Base-by-base conservation (phyloP, 2,797 vertebrate species). In the Poecilia velifera region DNA sequence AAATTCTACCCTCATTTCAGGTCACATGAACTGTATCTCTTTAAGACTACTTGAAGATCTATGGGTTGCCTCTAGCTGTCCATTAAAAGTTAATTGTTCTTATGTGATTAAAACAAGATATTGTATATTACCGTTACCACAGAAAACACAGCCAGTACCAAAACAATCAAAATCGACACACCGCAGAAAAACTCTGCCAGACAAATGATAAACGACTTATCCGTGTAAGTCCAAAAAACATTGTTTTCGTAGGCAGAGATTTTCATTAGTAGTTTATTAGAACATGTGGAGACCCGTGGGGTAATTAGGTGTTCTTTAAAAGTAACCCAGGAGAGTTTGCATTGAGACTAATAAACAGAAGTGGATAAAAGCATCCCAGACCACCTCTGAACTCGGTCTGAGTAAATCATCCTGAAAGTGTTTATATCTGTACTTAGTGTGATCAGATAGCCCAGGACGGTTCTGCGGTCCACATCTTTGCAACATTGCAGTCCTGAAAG, bases 381-480 rank as follows among this genome's bases (percentile, higher is more conserved):
- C 47, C 46, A 73, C 46, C 46, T 73, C 72, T 36, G 39, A 73
- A 73, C 46, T 6, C 36, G 28, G 31, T 25, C 47, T 51, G 10
- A 51, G 31, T 36, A 36, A 49, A 73, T 51, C 31, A 73, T 73
- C 34, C 46, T 73, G 72, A 73, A 51, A 73, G 31, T 51, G 16
- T 73, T 73, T 36, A 36, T 36, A 39, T 20, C 12, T 20, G 8
- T 36, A 28, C 10, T 73, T 36, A 51, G 31, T 73, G 72, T 25
- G 34, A 73, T 51, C 31, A 25, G 49, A 51, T 36, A 34, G 4
- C 49, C 47, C 72, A 73, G 47, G 6, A 51, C 22, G 20, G 20
- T 49, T 36, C 28, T 13, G 4, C 25, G 16, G 51, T 22, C 20
- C 70, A 20, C 13, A 3, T 49, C 8, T 73, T 70, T 66, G 18